phyloP scores from a whole-genome alignment of 2,888 invertebrate genomes.

The Ctena decussata region DNA sequence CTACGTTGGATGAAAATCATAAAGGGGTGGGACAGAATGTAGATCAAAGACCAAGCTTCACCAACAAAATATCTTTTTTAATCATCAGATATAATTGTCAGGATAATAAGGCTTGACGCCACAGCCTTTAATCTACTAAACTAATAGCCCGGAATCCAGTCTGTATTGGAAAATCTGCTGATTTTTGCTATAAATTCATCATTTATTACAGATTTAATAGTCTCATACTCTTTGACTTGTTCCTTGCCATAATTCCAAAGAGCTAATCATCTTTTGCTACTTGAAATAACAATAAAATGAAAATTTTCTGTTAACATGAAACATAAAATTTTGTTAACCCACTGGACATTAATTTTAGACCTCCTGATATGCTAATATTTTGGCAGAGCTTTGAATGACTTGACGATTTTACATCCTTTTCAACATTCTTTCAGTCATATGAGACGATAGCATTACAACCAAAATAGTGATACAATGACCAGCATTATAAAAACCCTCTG shows the following conservation, averaged over 20 bases:
- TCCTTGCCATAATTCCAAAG: background rate
- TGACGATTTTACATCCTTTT: too few relatives aligned
- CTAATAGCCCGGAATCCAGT: background rate
- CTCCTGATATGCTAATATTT: too few relatives aligned
- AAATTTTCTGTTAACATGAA: too few relatives aligned
- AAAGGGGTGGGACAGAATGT: background rate
- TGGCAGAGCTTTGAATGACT: too few relatives aligned
- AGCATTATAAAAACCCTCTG: too few relatives aligned
- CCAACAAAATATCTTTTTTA: background rate
- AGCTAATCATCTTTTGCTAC: background rate
- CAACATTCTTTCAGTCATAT: too few relatives aligned
- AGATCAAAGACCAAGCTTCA: background rate
- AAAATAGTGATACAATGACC: too few relatives aligned
- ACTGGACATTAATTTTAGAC: too few relatives aligned
- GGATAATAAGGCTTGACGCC: slow-evolving; percentile 31
- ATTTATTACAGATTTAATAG: background rate
- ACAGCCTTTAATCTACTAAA: background rate
- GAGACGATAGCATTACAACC: too few relatives aligned
- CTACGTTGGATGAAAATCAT: too few relatives aligned
- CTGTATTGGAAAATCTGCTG: background rate
- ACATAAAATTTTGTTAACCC: too few relatives aligned
- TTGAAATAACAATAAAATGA: slow-evolving; percentile 22
- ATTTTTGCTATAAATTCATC: background rate
- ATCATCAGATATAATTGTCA: slow-evolving; percentile 24
- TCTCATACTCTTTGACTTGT: background rate